phyloP scores from a whole-genome alignment of 2,888 invertebrate genomes.

The Tuberolachnus salignus region DNA sequence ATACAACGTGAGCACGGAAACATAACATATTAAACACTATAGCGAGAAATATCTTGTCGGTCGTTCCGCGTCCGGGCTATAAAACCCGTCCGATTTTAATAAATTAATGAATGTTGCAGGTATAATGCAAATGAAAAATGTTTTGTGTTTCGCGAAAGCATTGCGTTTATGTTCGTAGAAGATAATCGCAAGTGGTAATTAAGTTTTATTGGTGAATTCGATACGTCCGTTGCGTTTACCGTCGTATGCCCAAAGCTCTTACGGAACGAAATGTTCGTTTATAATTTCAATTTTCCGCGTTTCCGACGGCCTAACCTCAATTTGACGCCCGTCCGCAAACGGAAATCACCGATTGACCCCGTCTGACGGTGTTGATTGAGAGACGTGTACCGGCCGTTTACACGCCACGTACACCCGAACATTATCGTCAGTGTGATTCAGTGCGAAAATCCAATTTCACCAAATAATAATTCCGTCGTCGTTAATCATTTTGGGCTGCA shows the following conservation, averaged over 20 bases:
- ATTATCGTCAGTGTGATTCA: neutral
- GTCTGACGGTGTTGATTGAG: neutral
- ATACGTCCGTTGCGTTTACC: too few relatives aligned
- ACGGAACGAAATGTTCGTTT: neutral
- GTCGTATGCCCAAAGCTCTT: neutral
- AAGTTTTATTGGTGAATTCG: too few relatives aligned
- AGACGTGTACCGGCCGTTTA: neutral
- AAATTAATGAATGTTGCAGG: too few relatives aligned
- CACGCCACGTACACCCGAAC: neutral
- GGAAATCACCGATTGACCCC: neutral
- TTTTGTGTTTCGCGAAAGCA: too few relatives aligned
- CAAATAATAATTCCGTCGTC: neutral
- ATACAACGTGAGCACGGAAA: too few relatives aligned
- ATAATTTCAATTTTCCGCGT: slow-evolving; percentile 17
- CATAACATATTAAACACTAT: too few relatives aligned
- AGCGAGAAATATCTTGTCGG: too few relatives aligned
- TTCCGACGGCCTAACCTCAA: slow-evolving; percentile 15
- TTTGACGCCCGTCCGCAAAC: neutral
- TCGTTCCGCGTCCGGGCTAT: too few relatives aligned
- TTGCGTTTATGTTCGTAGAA: too few relatives aligned
- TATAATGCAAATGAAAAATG: too few relatives aligned
- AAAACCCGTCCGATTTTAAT: too few relatives aligned
- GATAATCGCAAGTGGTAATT: too few relatives aligned
- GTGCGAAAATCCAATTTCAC: neutral
- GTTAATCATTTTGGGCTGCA: neutral